A percentile compares a stretch with the other conserved stretches of the same genome.
Conservation (phyloP, 2,113 vertebrate genomes). For the Tringa solitaria region DNA sequence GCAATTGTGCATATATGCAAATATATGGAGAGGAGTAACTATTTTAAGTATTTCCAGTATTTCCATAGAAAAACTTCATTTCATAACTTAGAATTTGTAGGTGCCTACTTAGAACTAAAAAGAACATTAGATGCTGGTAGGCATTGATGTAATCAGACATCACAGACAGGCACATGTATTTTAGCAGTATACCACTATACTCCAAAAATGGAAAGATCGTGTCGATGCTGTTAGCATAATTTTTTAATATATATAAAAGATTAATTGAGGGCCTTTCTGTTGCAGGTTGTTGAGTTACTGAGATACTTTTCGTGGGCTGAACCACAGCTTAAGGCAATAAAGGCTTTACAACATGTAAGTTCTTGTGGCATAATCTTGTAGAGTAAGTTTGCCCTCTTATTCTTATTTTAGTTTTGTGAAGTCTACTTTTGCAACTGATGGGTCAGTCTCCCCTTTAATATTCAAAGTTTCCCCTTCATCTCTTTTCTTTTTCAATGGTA, state of each 20-base stretch:
- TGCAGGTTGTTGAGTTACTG: constrained; percentile 93
- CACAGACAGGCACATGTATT: not conserved
- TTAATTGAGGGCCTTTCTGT: constrained; percentile 8
- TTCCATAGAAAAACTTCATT: not conserved
- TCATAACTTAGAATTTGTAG: not conserved
- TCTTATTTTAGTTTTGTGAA: not conserved
- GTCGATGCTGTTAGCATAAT: not conserved
- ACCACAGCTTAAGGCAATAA: constrained; percentile 95
- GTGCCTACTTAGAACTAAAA: not conserved
- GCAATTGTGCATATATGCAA: not conserved
- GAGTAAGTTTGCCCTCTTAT: not conserved
- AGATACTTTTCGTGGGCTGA: constrained; percentile 99
- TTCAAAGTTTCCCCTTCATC: not conserved
- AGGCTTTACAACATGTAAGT: constrained; percentile 96
- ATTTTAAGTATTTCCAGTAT: not conserved
- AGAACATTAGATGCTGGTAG: not conserved
- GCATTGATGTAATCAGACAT: not conserved
- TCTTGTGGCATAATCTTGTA: not conserved
- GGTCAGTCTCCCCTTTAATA: not conserved
- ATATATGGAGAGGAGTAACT: not conserved
- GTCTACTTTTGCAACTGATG: not conserved
- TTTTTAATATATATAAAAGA: not conserved
- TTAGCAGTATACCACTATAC: not conserved
- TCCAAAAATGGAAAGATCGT: not conserved
- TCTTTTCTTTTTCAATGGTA: not conserved